Evolutionary conservation across 2,888 invertebrate species (phyloP), one percentile per base, ranked within the genome.

Genomic region (Lithophane leautieri): DNA sequence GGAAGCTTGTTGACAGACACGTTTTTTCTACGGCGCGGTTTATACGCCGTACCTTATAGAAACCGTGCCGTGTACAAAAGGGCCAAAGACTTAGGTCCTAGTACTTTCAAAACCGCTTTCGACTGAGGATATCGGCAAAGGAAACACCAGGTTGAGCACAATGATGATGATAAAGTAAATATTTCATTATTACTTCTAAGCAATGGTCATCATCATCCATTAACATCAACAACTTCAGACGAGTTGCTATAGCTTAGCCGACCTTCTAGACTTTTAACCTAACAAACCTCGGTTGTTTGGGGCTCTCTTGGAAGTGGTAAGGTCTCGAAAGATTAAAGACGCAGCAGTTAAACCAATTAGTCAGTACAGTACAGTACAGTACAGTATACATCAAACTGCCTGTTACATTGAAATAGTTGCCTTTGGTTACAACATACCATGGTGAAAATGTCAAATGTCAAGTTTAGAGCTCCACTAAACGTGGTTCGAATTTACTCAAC

Each of bases 401-500:
- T 22, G 4, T 42, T 22, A 14, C 40, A 16, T 40, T 47, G 1
- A 56, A 34, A 40, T n/a, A 28, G 12, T 40, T 62, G n/a, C 50
- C 12, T 42, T 44, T 50, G 47, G 47, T 19, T 19, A 16, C 7
- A 50, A 50, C 16, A 28, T 16, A 75, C 25, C 22, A 66, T 54
- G 58, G 47, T 62, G 16, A 61, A 66, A 73, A 79, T 73, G 79
- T 58, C 70, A 83, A 83, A 76, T 75, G 70, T 76, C 67, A 81
- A 70, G 58, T 60, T 56, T 16, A n/a, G 34, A 63, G 44, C 4
- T 34, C 4, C 9, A 25, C 75, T 11, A 22, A 44, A 47, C 34
- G 52, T 54, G 25, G 34, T 58, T 68, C n/a, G 61, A 44, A 34
- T 44, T 22, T n/a, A 60, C 67, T 42, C 47, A 62, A 73, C 73